A percentile compares a stretch with the other conserved stretches of the same genome.
Conservation (phyloP, 2,888 invertebrate species). For the Trimorus sp. region DNA sequence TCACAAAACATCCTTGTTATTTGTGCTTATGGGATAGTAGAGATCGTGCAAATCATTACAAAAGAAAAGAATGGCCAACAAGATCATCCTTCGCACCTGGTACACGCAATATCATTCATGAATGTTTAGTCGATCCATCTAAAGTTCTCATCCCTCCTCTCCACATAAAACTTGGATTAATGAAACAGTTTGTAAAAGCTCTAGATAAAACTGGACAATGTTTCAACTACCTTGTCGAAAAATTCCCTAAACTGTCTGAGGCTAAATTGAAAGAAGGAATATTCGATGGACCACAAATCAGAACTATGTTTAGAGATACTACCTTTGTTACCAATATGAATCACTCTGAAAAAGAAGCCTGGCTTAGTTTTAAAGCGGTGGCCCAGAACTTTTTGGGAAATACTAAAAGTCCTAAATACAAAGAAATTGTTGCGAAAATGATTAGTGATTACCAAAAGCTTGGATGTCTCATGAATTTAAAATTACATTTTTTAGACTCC, state of each 20-base stretch:
- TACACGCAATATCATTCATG: conserved; percentile 10
- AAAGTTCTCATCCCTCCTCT: conserved; percentile 38
- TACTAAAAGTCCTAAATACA: conserved; percentile 32
- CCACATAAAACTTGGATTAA: conserved; percentile 43
- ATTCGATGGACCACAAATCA: conserved; percentile 39
- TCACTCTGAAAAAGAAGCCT: conserved; percentile 31
- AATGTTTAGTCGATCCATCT: conserved; percentile 9
- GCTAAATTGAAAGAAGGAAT: no score
- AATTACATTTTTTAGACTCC: conserved; percentile 15
- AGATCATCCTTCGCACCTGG: no score
- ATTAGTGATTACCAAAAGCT: conserved; percentile 15
- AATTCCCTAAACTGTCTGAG: conserved; percentile 26
- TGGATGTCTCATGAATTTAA: no score
- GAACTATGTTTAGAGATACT: conserved; percentile 5
- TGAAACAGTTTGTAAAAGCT: no score
- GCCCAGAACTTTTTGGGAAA: conserved; percentile 35
- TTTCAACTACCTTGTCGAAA: not conserved
- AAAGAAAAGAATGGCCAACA: no score
- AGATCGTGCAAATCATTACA: conserved; percentile 47
- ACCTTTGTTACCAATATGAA: not conserved
- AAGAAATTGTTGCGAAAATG: conserved; percentile 30
- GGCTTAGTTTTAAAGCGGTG: conserved; percentile 49
- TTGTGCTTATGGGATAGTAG: no score
- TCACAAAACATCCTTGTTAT: conserved; percentile 46
- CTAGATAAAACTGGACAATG: conserved; percentile 21